phyloP scores from a whole-genome alignment of 2,113 vertebrate genomes.

The Cephalopholis sonnerati region DNA sequence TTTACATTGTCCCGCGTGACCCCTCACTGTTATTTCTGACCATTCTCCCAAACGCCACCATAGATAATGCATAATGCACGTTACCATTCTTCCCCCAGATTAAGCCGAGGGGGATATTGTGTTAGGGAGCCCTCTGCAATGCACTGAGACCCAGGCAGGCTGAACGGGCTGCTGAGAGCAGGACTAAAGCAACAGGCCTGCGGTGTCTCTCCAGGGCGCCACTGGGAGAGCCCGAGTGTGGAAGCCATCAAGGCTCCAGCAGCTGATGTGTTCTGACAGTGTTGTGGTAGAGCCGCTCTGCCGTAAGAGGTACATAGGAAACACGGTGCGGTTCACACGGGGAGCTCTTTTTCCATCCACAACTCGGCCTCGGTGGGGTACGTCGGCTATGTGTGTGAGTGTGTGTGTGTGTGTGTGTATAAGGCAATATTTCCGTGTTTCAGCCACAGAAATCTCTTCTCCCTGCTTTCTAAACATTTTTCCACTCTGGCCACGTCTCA shows the following conservation, averaged over 20 bases:
- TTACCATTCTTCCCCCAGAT: conserved; percentile 69
- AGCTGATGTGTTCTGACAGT: conserved; percentile 81
- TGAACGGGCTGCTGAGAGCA: conserved; percentile 49
- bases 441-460: conserved; percentile 33
- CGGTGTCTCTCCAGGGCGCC: conserved; percentile 54
- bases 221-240: conserved; percentile 59
- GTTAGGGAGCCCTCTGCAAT: conserved; percentile 43
- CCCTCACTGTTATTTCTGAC: conserved; percentile 66
- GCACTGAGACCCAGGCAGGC: conserved; percentile 38
- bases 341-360: conserved; percentile 54
- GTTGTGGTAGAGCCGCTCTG: conserved; percentile 80
- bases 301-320: conserved; percentile 75
- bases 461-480: conserved; percentile 21
- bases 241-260: conserved; percentile 64
- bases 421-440: conserved; percentile 37
- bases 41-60: conserved; percentile 58
- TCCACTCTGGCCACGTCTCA: not conserved
- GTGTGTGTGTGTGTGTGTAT: conserved; percentile 15
- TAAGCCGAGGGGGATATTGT: conserved; percentile 61
- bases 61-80: conserved; percentile 59
- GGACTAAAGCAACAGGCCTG: conserved; percentile 78
- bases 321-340: conserved; percentile 70
- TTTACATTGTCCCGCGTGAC: conserved; percentile 60
- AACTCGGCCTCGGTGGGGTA: conserved; percentile 38
- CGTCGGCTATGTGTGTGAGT: conserved; percentile 6